Evolutionary conservation across 2,113 vertebrate species (phyloP).

Genomic region (Cheilinus undulatus): DNA sequence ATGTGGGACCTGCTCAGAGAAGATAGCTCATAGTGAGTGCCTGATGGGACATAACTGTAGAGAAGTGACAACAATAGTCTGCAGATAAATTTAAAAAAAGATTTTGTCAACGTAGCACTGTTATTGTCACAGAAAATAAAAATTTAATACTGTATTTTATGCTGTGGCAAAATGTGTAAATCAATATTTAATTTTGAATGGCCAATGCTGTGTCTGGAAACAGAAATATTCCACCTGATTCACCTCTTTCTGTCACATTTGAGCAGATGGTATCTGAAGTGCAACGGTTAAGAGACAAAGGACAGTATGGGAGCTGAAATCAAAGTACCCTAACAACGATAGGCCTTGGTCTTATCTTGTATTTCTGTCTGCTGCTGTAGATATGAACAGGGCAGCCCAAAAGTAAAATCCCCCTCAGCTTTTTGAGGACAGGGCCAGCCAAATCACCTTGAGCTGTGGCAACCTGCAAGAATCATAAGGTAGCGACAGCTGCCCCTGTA

Average conservation of each 20-base stretch:
- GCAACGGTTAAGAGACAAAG: background rate
- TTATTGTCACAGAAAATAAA: constrained; percentile 6
- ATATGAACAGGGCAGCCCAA: constrained; percentile 2
- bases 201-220: background rate
- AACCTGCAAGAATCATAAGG: constrained; percentile 49
- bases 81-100: constrained; percentile 16
- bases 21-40: constrained; percentile 38
- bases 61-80: constrained; percentile 32
- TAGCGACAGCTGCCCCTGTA: constrained; percentile 62
- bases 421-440: constrained; percentile 31
- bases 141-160: background rate
- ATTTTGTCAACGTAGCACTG: background rate
- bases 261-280: constrained; percentile 16
- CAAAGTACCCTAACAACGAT: background rate
- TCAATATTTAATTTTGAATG: constrained; percentile 42
- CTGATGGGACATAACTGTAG: constrained; percentile 34
- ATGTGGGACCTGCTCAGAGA: constrained; percentile 68
- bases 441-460: constrained; percentile 65
- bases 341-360: background rate
- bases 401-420: background rate
- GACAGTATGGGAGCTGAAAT: constrained; percentile 11
- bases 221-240: constrained; percentile 18
- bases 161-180: constrained; percentile 21
- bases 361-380: constrained; percentile 6
- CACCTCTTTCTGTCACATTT: background rate